Percentiles rank a stretch among this genome's conserved stretches.
Conservation (phyloP, 2,797 vertebrate genomes). For the Phoebastria nigripes region DNA sequence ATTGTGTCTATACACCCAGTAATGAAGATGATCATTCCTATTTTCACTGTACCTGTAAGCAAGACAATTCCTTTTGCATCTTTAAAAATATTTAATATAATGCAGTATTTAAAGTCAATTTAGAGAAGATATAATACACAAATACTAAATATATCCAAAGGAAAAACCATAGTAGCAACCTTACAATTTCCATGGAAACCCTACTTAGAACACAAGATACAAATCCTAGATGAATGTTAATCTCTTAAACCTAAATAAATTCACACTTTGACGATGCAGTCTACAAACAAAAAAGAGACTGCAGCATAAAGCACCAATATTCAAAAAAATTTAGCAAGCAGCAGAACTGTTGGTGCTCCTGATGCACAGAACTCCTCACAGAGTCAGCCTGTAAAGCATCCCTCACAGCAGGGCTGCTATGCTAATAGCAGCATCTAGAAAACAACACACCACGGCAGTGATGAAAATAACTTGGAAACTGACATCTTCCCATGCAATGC, state of each 20-base stretch:
- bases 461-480: not conserved
- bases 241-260: slow-evolving; percentile 1
- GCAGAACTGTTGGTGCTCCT: not conserved
- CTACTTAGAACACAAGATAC: not conserved
- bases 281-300: not conserved
- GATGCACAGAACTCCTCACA: not conserved
- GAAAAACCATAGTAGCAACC: slow-evolving; percentile 40
- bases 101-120: slow-evolving; percentile 9
- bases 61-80: not conserved
- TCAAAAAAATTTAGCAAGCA: not conserved
- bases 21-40: not conserved
- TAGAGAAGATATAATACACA: not conserved
- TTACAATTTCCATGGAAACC: slow-evolving; percentile 58
- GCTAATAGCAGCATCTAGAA: not conserved
- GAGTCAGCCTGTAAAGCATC: not conserved
- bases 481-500: not conserved
- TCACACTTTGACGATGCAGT: not conserved
- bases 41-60: not conserved
- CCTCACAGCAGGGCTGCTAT: not conserved
- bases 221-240: not conserved
- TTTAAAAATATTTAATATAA: not conserved
- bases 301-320: not conserved
- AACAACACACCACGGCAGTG: not conserved
- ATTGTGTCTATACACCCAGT: not conserved
- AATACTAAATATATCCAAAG: not conserved